phyloP scores from a whole-genome alignment of 2,797 vertebrate species.

The Liasis olivaceus region DNA sequence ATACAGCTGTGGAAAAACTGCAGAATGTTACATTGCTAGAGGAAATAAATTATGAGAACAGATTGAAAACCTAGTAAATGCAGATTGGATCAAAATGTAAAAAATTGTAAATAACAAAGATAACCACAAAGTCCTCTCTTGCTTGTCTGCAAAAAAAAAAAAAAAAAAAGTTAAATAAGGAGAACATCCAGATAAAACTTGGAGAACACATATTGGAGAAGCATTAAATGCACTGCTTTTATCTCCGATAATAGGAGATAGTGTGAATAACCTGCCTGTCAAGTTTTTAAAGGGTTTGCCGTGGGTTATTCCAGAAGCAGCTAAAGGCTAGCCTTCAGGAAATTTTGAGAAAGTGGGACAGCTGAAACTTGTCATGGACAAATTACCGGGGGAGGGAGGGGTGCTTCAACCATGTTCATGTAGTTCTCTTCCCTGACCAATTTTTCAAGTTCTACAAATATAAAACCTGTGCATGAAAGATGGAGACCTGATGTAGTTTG shows the following conservation, averaged over 20 bases:
- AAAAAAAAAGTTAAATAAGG: constrained; percentile 40
- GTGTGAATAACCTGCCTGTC: constrained; percentile 41
- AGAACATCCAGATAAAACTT: constrained; percentile 27
- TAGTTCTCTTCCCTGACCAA: constrained; percentile 43
- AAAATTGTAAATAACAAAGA: constrained; percentile 53
- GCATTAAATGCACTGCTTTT: constrained; percentile 29
- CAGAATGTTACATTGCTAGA: constrained; percentile 37
- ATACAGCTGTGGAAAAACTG: neutral
- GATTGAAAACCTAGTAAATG: constrained; percentile 36
- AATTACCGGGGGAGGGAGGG: neutral
- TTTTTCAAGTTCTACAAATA: neutral
- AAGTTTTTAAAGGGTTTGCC: constrained; percentile 37
- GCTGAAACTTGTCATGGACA: neutral
- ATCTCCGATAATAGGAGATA: constrained; percentile 37
- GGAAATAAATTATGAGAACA: constrained; percentile 37
- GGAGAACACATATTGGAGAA: constrained; percentile 46
- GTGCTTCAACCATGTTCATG: neutral
- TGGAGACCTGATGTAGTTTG: neutral
- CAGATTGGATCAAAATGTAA: constrained; percentile 34
- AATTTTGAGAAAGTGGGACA: constrained; percentile 33
- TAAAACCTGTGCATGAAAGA: neutral
- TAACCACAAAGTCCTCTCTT: constrained; percentile 42
- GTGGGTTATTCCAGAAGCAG: constrained; percentile 38
- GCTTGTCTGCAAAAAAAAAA: constrained; percentile 22
- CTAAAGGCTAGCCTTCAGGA: constrained; percentile 21